Conservation (phyloP, 2,797 vertebrate species). For the Clamator glandarius region DNA sequence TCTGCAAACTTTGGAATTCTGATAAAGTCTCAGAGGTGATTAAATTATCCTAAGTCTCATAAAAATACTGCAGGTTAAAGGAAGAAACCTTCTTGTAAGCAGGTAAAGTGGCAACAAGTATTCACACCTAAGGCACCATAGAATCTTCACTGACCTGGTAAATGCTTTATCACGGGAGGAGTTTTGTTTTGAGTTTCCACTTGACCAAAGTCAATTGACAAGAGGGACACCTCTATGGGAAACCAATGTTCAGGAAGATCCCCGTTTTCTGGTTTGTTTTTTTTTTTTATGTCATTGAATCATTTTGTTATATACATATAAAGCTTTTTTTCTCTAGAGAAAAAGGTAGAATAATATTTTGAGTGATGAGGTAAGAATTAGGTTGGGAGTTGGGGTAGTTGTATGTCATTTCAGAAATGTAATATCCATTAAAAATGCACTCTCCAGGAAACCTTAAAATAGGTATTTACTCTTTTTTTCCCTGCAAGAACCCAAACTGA, state of each 20-base stretch:
- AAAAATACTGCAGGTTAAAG: neutral
- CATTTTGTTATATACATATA: neutral
- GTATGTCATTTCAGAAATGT: neutral
- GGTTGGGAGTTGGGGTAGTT: neutral
- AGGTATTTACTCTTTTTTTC: neutral
- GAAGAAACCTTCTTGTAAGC: neutral
- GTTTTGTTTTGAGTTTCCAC: neutral
- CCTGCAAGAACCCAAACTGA: neutral
- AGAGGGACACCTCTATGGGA: neutral
- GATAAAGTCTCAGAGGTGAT: neutral
- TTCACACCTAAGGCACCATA: neutral
- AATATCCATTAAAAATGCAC: neutral
- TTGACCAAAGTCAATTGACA: neutral
- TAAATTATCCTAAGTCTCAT: neutral
- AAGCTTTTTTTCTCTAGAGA: neutral
- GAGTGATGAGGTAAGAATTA: neutral
- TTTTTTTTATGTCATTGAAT: neutral
- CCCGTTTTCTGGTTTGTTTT: neutral
- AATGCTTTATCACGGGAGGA: neutral
- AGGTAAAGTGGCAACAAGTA: neutral
- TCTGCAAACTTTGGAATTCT: neutral
- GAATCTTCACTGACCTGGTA: neutral
- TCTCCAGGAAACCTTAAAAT: neutral
- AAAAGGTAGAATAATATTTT: neutral
- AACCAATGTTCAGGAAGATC: neutral